A percentile compares a stretch with the other conserved stretches of the same genome.
phyloP scores from a whole-genome alignment of 2,113 vertebrate genomes.

The Brienomyrus longianalis region DNA sequence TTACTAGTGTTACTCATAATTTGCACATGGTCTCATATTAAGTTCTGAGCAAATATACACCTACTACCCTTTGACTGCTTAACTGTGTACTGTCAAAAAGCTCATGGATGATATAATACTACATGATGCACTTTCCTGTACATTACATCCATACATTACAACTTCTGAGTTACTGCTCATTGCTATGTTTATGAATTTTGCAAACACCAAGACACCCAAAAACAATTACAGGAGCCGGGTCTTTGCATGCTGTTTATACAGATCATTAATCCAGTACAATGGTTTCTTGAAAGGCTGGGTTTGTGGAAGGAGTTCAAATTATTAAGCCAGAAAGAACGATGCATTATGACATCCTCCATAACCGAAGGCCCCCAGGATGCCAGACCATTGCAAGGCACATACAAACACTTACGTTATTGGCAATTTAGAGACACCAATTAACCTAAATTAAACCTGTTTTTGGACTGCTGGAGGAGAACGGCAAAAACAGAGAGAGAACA shows the following conservation, averaged over 20 bases:
- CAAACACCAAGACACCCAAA: background rate
- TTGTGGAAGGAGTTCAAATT: background rate
- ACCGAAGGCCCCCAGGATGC: background rate
- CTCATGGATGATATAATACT: background rate
- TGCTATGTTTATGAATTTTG: background rate
- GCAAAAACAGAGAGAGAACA: background rate
- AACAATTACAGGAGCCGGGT: background rate
- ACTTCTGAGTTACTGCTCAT: background rate
- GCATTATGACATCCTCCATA: background rate
- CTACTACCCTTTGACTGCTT: background rate
- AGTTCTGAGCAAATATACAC: background rate
- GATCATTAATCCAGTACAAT: background rate
- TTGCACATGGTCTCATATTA: background rate
- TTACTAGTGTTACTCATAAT: background rate
- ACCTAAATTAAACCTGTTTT: slow-evolving; percentile 3
- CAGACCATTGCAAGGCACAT: background rate
- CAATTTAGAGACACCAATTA: background rate
- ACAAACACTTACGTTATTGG: background rate
- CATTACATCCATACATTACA: background rate
- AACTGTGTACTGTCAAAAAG: background rate
- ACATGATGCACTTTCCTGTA: background rate
- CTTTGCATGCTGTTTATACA: background rate
- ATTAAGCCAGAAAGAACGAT: background rate
- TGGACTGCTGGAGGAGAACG: background rate
- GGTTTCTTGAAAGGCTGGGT: background rate